Evolutionary conservation across 2,888 invertebrate genomes (phyloP), one percentile per base, ranked within the genome.

Genomic region (Melipona beecheii): DNA sequence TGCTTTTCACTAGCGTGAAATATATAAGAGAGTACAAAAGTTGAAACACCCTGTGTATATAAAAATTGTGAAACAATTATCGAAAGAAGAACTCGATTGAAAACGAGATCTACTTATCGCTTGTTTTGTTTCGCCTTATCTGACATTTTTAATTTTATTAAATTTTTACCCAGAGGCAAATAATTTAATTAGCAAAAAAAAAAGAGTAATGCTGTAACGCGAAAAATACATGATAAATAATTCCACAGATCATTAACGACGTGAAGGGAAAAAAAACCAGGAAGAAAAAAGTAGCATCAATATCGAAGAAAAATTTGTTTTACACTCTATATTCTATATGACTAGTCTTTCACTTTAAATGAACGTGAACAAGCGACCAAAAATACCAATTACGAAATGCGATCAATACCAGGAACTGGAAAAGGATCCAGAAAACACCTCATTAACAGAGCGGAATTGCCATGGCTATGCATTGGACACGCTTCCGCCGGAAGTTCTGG

Each of bases 401-500:
- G 43, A 69, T 21, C 62, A 31, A 21, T 50, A 15, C 52, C 72
- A 83, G 5, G 58, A 75, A n/a, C 36, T 58, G n/a, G 73, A 52
- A 31, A 71, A 68, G 27, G 43, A 80, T 27, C 6, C 54, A 13
- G 36, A 62, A 31, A 36, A 15, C 21, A n/a, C 27, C 19, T 49
- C 5, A 4, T n/a, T 3, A 5, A 2, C 1, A 4, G 50, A 58
- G 15, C 27, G 49, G 21, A n/a, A 2, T 17, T 52, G 17, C 13
- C 68, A 27, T 24, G 69, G 50, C 4, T 84, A 88, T 66, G 90
- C 88, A 6, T 77, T 94, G 73, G 93, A 94, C 24, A 91, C 85
- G 6, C 89, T 94, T 49, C 94, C 94, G 2, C 92, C 92, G 13
- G 94, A 94, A 88, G 89, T 94, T 27, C 85, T 94, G 66, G 93